Evolutionary conservation across 2,797 vertebrate species (phyloP).

Genomic region (Chelmon rostratus): DNA sequence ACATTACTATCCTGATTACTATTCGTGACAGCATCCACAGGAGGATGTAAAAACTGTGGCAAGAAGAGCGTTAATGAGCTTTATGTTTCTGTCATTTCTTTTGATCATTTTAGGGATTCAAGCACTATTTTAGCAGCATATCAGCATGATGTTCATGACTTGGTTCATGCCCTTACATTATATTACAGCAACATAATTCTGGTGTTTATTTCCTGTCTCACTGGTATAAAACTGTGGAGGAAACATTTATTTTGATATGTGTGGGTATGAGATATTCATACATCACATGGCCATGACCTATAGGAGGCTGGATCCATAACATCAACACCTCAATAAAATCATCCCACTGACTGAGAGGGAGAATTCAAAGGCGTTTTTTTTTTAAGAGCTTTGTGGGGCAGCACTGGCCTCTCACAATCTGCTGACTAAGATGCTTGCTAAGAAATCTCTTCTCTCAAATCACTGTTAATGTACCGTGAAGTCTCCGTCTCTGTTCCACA

Average conservation of each 20-base stretch:
- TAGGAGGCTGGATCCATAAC: slow-evolving; percentile 34
- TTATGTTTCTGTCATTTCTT: not conserved
- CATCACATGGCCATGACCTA: slow-evolving; percentile 28
- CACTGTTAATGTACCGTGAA: slow-evolving; percentile 22
- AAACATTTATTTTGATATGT: slow-evolving; percentile 34
- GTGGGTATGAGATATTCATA: slow-evolving; percentile 39
- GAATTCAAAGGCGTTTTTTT: slow-evolving; percentile 27
- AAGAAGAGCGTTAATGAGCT: not conserved
- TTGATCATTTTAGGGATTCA: not conserved
- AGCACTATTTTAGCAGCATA: not conserved
- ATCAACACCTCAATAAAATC: slow-evolving; percentile 29
- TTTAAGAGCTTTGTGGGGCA: slow-evolving; percentile 20
- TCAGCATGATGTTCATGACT: slow-evolving; percentile 11
- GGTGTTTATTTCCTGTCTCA: slow-evolving; percentile 27
- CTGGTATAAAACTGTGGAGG: slow-evolving; percentile 7
- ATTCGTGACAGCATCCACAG: not conserved
- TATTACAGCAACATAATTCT: slow-evolving; percentile 9
- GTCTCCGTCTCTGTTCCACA: slow-evolving; percentile 10
- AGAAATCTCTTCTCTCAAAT: slow-evolving; percentile 53
- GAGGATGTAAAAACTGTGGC: not conserved
- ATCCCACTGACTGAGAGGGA: slow-evolving; percentile 35
- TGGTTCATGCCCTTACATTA: not conserved
- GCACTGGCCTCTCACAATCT: slow-evolving; percentile 24
- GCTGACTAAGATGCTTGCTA: slow-evolving; percentile 51
- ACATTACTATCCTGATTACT: not conserved